Conservation (phyloP, 23 tunicate species). For the Oikopleura dioica region DNA sequence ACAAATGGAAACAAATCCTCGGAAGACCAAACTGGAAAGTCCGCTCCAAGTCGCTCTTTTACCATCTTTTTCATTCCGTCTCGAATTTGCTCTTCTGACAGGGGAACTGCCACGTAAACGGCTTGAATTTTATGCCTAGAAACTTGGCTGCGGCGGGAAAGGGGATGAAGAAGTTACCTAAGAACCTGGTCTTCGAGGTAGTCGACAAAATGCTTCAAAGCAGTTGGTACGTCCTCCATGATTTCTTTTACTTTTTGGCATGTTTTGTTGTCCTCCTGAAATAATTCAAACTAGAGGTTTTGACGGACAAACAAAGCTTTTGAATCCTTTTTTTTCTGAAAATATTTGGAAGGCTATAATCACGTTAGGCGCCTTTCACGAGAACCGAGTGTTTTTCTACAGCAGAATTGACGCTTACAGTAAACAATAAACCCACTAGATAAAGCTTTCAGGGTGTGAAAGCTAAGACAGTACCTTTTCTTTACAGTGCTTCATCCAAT, state of each 20-base stretch:
- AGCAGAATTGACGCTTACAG: too few species aligned
- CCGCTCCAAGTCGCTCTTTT: background rate
- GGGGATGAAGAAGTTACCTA: background rate
- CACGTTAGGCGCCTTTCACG: too few species aligned
- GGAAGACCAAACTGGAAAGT: background rate
- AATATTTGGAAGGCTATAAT: too few species aligned
- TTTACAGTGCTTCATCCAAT: slow-evolving; percentile 7
- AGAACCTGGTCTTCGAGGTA: background rate
- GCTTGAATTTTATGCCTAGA: background rate
- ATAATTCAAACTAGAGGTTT: too few species aligned
- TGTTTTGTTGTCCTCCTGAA: background rate
- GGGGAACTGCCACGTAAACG: slow-evolving; percentile 2
- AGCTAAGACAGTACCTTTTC: too few species aligned
- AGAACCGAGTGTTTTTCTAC: too few species aligned
- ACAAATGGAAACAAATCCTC: slow-evolving; percentile 7
- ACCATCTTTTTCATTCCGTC: background rate
- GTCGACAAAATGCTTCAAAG: background rate
- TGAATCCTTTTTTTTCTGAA: too few species aligned
- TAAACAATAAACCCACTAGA: too few species aligned
- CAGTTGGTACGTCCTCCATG: slow-evolving; percentile 2
- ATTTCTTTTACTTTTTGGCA: background rate
- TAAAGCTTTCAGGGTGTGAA: too few species aligned
- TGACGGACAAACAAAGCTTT: too few species aligned
- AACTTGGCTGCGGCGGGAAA: background rate
- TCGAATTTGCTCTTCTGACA: background rate